These are phyloP conservation scores for Hipposideros armiger DNA, from an alignment of 2,113 vertebrate species.

Conservation along the genomic window DNA sequence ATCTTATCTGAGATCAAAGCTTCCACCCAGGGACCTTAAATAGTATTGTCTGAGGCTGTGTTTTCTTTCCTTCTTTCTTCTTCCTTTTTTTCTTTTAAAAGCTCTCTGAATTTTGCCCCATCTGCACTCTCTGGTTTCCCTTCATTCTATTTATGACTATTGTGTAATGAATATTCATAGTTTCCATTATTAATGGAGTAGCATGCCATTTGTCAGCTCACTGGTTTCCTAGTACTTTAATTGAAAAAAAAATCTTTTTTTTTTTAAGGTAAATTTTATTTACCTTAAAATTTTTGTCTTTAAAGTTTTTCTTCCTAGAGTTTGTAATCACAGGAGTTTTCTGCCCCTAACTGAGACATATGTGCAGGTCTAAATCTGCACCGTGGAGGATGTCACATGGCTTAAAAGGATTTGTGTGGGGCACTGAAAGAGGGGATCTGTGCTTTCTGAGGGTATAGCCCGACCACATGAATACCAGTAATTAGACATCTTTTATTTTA, in stretches of 20 bases:
- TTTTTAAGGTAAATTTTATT: neutral
- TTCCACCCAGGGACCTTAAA: constrained; percentile 54
- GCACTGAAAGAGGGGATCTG: neutral
- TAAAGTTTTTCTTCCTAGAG: constrained; percentile 6
- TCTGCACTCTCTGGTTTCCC: neutral
- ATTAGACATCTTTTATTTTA: constrained; percentile 50
- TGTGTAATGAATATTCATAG: constrained; percentile 67
- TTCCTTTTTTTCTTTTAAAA: constrained; percentile 8
- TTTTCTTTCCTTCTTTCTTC: constrained; percentile 39
- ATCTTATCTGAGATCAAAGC: constrained; percentile 72
- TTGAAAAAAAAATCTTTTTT: neutral
- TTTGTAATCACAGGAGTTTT: neutral
- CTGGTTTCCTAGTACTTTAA: constrained; percentile 17
- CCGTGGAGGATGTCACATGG: neutral
- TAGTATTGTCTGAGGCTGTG: neutral
- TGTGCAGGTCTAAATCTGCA: neutral
- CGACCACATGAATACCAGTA: constrained; percentile 9
- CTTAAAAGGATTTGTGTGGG: constrained; percentile 39
- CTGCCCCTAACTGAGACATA: neutral
- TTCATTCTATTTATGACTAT: constrained; percentile 42
- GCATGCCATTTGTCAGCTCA: neutral
- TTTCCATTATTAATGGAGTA: constrained; percentile 57
- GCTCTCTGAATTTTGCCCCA: constrained; percentile 19
- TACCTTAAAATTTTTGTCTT: constrained; percentile 24
- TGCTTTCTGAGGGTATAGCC: neutral